phyloP scores from a whole-genome alignment of 1,140 invertebrate genomes.

The Anastrepha obliqua region DNA sequence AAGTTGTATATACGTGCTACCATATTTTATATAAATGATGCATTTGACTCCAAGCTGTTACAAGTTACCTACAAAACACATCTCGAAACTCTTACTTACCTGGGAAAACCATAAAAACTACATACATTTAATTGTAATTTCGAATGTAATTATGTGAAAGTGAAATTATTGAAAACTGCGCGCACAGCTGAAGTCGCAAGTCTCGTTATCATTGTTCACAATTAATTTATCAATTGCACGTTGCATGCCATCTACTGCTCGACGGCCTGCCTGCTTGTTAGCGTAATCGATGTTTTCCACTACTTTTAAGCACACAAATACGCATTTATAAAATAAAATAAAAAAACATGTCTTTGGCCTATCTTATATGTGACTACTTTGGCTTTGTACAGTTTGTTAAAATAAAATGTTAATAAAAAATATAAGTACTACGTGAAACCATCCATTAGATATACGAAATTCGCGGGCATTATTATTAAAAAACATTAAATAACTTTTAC shows the following conservation, averaged over 20 bases:
- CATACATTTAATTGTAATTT: background rate
- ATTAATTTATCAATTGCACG: background rate
- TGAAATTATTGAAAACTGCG: slow-evolving; percentile 15
- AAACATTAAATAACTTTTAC: background rate
- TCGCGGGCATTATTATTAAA: background rate
- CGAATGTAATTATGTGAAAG: slow-evolving; percentile 15
- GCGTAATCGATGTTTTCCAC: background rate
- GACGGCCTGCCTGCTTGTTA: background rate
- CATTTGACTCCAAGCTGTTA: slow-evolving; percentile 26
- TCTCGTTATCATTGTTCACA: background rate
- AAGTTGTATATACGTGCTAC: background rate
- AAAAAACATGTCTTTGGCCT: background rate
- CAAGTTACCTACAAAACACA: slow-evolving; percentile 40
- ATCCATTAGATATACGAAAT: slow-evolving; percentile 28
- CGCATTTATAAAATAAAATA: background rate
- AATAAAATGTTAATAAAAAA: background rate
- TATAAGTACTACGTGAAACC: background rate
- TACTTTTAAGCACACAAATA: background rate
- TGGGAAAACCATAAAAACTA: background rate
- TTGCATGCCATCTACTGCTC: background rate
- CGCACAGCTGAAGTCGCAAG: background rate
- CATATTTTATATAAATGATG: slow-evolving; percentile 21
- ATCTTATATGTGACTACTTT: too few relatives aligned
- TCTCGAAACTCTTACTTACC: slow-evolving; percentile 8
- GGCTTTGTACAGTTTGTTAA: background rate